A percentile compares a stretch with the other conserved stretches of the same genome.
Conservation (phyloP, 2,888 invertebrate species). For the Plebejus argus region DNA sequence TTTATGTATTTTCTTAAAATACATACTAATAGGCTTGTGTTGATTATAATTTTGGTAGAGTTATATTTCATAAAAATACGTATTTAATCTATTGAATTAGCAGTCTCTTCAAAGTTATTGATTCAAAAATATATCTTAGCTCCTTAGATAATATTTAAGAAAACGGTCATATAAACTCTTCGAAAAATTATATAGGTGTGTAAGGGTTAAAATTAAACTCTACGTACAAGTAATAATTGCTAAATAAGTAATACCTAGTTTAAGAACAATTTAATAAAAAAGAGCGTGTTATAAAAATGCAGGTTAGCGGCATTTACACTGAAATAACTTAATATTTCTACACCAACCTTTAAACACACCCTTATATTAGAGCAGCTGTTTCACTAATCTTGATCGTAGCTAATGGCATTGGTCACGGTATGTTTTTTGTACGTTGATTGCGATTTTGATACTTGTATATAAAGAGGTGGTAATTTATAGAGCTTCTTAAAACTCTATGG, state of each 20-base stretch:
- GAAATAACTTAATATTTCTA: slow-evolving; percentile 38
- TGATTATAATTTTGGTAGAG: no score
- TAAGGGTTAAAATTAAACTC: background rate
- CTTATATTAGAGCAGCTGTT: slow-evolving; percentile 60
- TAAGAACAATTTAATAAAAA: slow-evolving; percentile 1
- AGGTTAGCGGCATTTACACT: slow-evolving; percentile 7
- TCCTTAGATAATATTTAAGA: no score
- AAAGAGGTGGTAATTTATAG: slow-evolving; percentile 32
- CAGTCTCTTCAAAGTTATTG: no score
- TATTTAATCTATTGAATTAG: no score
- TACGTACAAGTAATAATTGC: background rate
- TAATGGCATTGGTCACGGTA: slow-evolving; percentile 70
- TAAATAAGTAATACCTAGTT: background rate
- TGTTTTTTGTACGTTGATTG: slow-evolving; percentile 40
- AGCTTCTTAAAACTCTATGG: slow-evolving; percentile 17
- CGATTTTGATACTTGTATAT: slow-evolving; percentile 35
- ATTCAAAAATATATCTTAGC: no score
- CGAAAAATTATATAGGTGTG: no score
- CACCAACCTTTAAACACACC: slow-evolving; percentile 60
- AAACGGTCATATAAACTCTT: no score
- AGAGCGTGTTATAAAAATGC: background rate
- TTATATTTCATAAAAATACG: no score
- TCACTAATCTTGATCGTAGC: slow-evolving; percentile 65
- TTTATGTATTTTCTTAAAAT: no score
- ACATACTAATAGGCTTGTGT: no score